Evolutionary conservation across 2,797 vertebrate genomes (phyloP), one percentile per base, ranked within the genome.

Genomic region (Erithacus rubecula): DNA sequence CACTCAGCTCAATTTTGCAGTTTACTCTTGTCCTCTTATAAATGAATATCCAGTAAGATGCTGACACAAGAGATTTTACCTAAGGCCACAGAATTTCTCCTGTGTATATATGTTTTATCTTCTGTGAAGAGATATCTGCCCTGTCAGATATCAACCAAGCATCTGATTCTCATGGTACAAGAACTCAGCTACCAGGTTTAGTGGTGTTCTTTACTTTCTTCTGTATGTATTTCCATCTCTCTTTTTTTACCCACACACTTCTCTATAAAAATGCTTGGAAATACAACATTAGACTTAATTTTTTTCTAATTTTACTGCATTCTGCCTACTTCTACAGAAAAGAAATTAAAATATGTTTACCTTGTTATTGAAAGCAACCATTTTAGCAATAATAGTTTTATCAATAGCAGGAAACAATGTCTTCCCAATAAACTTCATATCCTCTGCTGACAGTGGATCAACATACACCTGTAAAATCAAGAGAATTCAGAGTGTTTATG

Each of bases 351-450:
- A 19, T 41, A 34, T 21, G 34, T 84, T 82, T 97, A 99, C 99
- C 98, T 97, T 98, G 93, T 99, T 99, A 97, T 98, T 99, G 97
- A 99, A 99, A 93, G 98, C 98, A 95, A 99, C 99, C 99, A 99
- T 99, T 98, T 99, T 99, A 84, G 97, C 97, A 92, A 99, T 96
- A 86, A 98, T 96, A 65, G 96, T 97, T 94, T 98, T 98, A 65
- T 98, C 98, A 70, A 99, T 99, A 83, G 96, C 98, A 91, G 99
- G 98, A 96, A 99, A 99, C 68, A 99, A 97, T 1, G 98, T 97
- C 89, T 98, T 98, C 34, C 98, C 98, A 65, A 99, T 99, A 75
- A 99, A 99, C 64, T 99, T 98, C 99, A 99, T 99, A 97, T 99
- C 99, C 96, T 98, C 98, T 94, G 97, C 98, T 55, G 98, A 98